Conservation (phyloP, 2,113 vertebrate genomes). For the Paralichthys olivaceus region DNA sequence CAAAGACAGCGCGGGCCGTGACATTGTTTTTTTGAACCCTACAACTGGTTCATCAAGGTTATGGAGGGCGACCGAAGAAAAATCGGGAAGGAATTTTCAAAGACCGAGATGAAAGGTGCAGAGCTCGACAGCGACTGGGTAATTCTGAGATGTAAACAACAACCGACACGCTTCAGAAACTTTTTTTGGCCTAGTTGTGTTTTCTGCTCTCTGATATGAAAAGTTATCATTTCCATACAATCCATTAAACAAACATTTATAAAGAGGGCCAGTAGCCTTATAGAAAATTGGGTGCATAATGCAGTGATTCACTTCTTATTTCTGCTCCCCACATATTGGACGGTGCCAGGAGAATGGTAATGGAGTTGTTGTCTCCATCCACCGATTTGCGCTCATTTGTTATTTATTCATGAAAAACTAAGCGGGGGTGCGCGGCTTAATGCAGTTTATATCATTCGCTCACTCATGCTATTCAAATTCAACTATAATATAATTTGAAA, state of each 20-base stretch:
- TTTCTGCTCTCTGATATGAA: conserved; percentile 32
- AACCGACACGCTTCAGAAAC: neutral
- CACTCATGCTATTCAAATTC: conserved; percentile 53
- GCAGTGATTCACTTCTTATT: conserved; percentile 71
- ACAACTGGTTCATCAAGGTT: conserved; percentile 35
- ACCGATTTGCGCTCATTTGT: conserved; percentile 65
- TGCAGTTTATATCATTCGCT: conserved; percentile 59
- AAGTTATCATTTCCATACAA: conserved; percentile 47
- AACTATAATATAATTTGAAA: conserved; percentile 43
- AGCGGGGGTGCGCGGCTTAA: conserved; percentile 62
- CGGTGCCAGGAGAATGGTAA: conserved; percentile 62
- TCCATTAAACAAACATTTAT: conserved; percentile 41
- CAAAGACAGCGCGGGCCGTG: conserved; percentile 45
- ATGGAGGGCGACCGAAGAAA: conserved; percentile 44
- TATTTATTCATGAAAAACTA: conserved; percentile 78
- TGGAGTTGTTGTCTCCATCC: conserved; percentile 70
- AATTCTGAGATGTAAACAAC: conserved; percentile 6
- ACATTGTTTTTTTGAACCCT: conserved; percentile 51
- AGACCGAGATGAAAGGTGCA: neutral
- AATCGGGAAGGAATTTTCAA: conserved; percentile 20
- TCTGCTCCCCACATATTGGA: conserved; percentile 56
- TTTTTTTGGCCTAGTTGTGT: neutral
- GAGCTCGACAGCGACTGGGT: neutral
- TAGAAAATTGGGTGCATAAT: conserved; percentile 67
- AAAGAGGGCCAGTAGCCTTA: conserved; percentile 49